Evolutionary conservation across 2,888 invertebrate species (phyloP), one percentile per base, ranked within the genome.

Genomic region (Synergus laeviventris): DNA sequence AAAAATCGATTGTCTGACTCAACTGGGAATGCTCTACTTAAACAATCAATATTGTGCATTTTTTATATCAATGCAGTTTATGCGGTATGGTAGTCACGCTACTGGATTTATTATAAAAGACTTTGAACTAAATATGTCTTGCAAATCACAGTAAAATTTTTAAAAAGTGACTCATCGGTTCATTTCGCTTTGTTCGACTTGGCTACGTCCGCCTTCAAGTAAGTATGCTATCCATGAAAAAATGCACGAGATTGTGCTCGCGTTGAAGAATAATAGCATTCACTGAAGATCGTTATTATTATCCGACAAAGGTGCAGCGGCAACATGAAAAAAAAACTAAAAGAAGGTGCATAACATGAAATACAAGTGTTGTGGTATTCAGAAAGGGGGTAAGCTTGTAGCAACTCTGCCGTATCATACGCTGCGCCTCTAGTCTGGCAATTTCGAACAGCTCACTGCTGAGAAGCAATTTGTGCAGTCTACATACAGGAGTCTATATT

Each of bases 111-210:
- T 31, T 31, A 31, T 31, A 31, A 31, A 31, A 31, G 31, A 5
- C 31, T 31, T 16, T 61, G 61, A 61, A 36, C 61, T 61, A 61
- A 61, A 61, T 61, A 61, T 61, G 31, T 5, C 31, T 31, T 5
- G 5, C 31, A 31, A 31, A 5, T 5, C 31, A 31, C 31, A 62
- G 16, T 38, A 18, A 66, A 66, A 66, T 42, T 31, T 31, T 49
- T 36, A 24, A 24, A 16, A 24, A 70, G n/a, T 31, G n/a, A 49
- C 49, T 70, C 31, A 49, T 70, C 31, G 45, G 45, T 49, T 70
- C n/a, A 70, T 70, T 70, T 70, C 31, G 45, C 24, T 49, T 70
- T 45, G 66, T 49, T 70, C 24, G 31, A 45, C 66, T 49, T 49
- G 66, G 45, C 49, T n/a, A 45, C 31, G 70, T 36, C 49, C 70